These are phyloP conservation scores for Apomyelois bistriatella DNA, from an alignment of 2,888 invertebrate species.

Conservation along the genomic window DNA sequence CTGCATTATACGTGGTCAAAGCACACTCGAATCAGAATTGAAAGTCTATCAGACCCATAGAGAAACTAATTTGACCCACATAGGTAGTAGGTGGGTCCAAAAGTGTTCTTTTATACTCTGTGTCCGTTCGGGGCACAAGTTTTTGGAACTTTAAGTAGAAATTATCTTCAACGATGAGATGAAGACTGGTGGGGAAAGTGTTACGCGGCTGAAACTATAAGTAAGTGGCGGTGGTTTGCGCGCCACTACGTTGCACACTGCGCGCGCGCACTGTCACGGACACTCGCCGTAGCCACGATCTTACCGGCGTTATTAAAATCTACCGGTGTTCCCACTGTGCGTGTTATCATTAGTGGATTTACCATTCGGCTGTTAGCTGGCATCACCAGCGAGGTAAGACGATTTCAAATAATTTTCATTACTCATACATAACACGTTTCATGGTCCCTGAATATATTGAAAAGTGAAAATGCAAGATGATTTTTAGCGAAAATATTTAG, in stretches of 20 bases:
- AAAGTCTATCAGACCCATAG: background rate
- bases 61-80: background rate
- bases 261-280: constrained; percentile 43
- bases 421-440: background rate
- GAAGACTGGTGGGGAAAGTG: constrained; percentile 69
- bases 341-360: constrained; percentile 14
- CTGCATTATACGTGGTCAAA: too few species aligned
- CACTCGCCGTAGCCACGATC: constrained; percentile 23
- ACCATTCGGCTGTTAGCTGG: background rate
- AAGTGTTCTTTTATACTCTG: background rate
- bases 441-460: background rate
- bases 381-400: constrained; percentile 3
- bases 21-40: background rate
- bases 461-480: background rate
- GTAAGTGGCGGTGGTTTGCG: constrained; percentile 56
- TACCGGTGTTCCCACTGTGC: constrained; percentile 17
- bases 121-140: background rate
- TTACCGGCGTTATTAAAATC: constrained; percentile 4
- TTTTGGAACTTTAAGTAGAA: constrained; percentile 39
- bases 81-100: background rate
- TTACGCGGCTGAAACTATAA: constrained; percentile 69
- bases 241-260: constrained; percentile 49
- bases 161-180: constrained; percentile 43
- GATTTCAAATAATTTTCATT: constrained; percentile 5
- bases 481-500: background rate